Evolutionary conservation across 2,113 vertebrate genomes (phyloP).

Genomic region (Cinclus mexicanus): DNA sequence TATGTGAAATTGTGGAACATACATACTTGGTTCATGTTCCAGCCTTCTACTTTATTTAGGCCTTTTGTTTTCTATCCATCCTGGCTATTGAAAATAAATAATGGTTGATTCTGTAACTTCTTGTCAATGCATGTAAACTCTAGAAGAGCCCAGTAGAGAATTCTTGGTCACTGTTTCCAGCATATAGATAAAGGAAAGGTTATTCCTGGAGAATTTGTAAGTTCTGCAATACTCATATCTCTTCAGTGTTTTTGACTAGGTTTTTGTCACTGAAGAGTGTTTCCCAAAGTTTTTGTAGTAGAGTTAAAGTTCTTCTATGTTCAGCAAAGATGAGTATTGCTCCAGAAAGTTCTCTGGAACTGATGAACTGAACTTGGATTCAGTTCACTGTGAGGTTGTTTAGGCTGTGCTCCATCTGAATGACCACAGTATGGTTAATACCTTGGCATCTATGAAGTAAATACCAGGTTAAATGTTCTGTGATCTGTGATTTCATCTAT

Average conservation of each 20-base stretch:
- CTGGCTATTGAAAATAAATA: not conserved
- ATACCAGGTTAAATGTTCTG: not conserved
- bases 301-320: not conserved
- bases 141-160: not conserved
- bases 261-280: not conserved
- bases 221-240: not conserved
- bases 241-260: not conserved
- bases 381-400: not conserved
- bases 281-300: not conserved
- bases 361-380: not conserved
- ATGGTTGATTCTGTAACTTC: not conserved
- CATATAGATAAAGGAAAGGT: not conserved
- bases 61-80: not conserved
- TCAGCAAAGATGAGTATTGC: not conserved
- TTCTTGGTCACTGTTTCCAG: not conserved
- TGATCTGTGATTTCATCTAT: not conserved
- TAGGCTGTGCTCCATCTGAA: not conserved
- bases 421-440: not conserved
- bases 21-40: not conserved
- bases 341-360: not conserved
- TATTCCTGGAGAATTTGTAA: not conserved
- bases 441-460: not conserved
- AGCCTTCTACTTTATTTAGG: not conserved
- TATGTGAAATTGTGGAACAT: not conserved
- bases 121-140: not conserved